These are phyloP conservation scores for Hydractinia symbiolongicarpus DNA, from an alignment of 30 jellyfish, hydroid and myxozoan genomes.

Conservation along the genomic window DNA sequence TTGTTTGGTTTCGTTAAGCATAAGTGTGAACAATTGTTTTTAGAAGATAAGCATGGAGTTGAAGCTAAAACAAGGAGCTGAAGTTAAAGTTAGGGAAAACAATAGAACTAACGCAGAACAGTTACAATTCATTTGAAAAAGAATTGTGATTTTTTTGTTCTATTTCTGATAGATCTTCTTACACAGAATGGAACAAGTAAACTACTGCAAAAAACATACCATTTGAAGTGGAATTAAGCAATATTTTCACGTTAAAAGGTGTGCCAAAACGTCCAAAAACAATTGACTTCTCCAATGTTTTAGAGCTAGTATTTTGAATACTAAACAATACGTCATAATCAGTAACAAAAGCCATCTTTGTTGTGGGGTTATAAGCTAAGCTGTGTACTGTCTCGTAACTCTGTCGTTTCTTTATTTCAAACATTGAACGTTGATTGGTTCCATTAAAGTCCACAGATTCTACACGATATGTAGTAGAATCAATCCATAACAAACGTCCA, in stretches of 20 bases:
- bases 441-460: conserved; percentile 61
- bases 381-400: background rate
- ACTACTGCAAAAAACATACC: background rate
- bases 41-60: conserved; percentile 40
- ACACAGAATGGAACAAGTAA: background rate
- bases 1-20: conserved; percentile 40
- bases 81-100: no score
- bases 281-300: background rate
- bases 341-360: background rate
- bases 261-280: no score
- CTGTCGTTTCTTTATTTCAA: conserved; percentile 12
- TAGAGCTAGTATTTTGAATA: background rate
- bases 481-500: conserved; percentile 73
- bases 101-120: no score
- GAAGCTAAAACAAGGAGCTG: conserved; percentile 31
- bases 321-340: background rate
- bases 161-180: background rate
- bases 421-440: conserved; percentile 17
- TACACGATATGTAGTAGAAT: conserved; percentile 51
- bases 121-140: background rate
- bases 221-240: no score
- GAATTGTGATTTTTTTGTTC: background rate
- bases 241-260: no score
- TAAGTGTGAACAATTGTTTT: conserved; percentile 58
- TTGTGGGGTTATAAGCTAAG: background rate